Conservation (phyloP, 2,113 vertebrate species). For the Acrocephalus arundinaceus region DNA sequence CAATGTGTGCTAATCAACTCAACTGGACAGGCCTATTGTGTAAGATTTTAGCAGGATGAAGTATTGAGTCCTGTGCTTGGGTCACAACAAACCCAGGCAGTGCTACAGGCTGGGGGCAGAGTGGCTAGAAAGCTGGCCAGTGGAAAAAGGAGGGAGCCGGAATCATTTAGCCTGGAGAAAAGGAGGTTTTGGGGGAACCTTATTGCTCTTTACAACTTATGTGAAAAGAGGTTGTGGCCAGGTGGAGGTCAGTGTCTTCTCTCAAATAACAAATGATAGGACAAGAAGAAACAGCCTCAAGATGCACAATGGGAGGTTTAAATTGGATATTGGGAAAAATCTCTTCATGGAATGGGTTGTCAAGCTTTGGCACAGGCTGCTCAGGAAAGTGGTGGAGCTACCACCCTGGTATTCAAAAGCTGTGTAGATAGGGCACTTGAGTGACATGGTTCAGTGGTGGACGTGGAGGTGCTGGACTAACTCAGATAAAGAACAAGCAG, state of each 20-base stretch:
- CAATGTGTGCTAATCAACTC: not conserved
- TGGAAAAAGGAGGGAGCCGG: not conserved
- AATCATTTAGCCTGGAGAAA: not conserved
- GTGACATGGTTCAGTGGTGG: not conserved
- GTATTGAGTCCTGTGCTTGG: not conserved
- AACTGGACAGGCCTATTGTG: not conserved
- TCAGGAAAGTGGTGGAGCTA: not conserved
- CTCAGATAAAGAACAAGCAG: not conserved
- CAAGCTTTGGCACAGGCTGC: not conserved
- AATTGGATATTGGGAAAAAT: not conserved
- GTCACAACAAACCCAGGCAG: not conserved
- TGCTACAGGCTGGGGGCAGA: not conserved
- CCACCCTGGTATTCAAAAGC: not conserved
- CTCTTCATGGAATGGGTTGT: rapidly evolving
- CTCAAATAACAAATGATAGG: rapidly evolving
- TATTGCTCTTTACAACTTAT: not conserved
- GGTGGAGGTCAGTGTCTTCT: not conserved
- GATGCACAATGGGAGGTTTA: not conserved
- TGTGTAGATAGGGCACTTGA: not conserved
- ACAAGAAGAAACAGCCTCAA: not conserved
- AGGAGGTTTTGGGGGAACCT: not conserved
- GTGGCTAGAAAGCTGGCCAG: not conserved
- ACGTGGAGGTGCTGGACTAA: not conserved
- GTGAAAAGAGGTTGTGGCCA: not conserved
- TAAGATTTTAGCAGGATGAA: not conserved